These are phyloP conservation scores for Hyppa rectilinea DNA, from an alignment of 2,888 invertebrate species.

Conservation along the genomic window DNA sequence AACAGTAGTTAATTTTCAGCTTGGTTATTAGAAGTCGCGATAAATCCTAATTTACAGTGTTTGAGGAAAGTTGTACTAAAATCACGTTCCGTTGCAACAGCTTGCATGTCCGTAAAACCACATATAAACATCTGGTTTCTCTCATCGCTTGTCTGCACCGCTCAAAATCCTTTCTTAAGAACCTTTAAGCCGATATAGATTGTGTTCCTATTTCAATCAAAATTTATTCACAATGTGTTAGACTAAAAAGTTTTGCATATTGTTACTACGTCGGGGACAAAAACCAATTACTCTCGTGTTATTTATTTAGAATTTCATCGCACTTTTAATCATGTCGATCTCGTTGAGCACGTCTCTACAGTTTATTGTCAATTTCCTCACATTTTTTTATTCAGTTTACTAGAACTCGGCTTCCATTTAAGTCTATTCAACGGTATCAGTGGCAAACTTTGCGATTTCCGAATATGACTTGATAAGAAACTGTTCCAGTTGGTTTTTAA, in stretches of 20 bases:
- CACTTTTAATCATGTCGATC: not conserved
- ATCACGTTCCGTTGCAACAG: slow-evolving; percentile 1
- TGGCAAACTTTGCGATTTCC: not conserved
- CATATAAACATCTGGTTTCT: slow-evolving; percentile 14
- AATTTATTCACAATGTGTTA: not conserved
- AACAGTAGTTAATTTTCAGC: not conserved
- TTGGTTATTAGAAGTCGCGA: not conserved
- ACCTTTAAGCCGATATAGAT: slow-evolving; percentile 17
- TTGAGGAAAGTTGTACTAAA: not conserved
- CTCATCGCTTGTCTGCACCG: not conserved
- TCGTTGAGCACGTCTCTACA: not conserved
- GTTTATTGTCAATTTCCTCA: not conserved
- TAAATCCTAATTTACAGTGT: slow-evolving; percentile 8
- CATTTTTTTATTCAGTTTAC: not conserved
- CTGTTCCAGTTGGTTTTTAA: too few species aligned
- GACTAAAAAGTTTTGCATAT: slow-evolving; percentile 13
- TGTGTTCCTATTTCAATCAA: slow-evolving; percentile 24
- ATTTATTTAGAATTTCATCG: not conserved
- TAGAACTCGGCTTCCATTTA: not conserved
- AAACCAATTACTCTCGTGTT: not conserved
- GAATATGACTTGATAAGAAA: not conserved
- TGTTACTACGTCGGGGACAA: not conserved
- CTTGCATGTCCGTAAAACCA: slow-evolving; percentile 5
- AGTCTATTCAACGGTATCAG: not conserved
- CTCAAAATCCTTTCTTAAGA: slow-evolving; percentile 26